Evolutionary conservation across 2,797 vertebrate species (phyloP).

Genomic region (Choloepus didactylus): DNA sequence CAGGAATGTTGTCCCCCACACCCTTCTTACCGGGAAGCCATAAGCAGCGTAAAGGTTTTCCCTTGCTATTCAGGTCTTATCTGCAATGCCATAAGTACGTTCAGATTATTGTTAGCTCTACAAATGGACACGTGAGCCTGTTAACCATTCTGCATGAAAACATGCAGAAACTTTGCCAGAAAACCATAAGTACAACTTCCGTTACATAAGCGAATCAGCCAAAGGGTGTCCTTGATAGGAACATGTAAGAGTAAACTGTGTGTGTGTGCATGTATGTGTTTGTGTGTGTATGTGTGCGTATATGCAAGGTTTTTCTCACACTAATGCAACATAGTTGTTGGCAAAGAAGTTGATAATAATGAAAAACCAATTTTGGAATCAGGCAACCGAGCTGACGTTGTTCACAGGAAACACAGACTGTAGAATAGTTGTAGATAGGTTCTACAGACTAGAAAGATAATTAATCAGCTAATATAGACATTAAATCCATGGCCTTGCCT

Average conservation of each 20-base stretch:
- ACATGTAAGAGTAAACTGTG: background rate
- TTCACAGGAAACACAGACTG: background rate
- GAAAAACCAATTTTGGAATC: background rate
- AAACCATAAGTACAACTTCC: background rate
- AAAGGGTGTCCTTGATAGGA: too few species aligned
- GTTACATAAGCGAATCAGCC: background rate
- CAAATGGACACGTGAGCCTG: accelerated
- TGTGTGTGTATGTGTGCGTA: too few species aligned
- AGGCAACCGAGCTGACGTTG: background rate
- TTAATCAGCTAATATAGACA: background rate
- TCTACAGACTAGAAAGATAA: background rate
- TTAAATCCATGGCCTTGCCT: background rate
- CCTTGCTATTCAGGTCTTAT: background rate
- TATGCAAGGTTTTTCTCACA: background rate
- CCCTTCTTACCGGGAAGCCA: background rate
- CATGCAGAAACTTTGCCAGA: background rate
- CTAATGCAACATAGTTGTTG: background rate
- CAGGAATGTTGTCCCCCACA: accelerated
- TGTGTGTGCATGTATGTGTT: too few species aligned
- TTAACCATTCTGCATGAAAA: background rate
- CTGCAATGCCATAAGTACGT: too few species aligned
- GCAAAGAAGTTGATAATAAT: background rate
- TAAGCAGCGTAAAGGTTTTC: too few species aligned
- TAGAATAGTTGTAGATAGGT: accelerated
- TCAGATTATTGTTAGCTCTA: background rate